Conservation (phyloP, 1,140 invertebrate species). For the Brachionus rotundiformis region DNA sequence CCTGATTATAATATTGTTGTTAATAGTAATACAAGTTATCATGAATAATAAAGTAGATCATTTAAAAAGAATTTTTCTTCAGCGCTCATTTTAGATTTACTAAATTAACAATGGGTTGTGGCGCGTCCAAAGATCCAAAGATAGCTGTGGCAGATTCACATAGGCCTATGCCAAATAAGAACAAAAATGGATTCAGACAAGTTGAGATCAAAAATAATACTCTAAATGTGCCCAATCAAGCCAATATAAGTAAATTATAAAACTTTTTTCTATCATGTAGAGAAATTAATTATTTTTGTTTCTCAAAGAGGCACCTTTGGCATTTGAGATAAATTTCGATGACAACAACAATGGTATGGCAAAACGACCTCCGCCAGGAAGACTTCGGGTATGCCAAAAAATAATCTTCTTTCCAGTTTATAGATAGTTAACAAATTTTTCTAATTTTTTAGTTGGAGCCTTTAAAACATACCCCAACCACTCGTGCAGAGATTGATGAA, state of each 20-base stretch:
- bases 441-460: slow-evolving; percentile 17
- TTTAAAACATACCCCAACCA: slow-evolving; percentile 20
- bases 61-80: neutral
- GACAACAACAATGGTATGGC: neutral
- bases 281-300: neutral
- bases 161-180: neutral
- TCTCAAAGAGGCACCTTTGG: slow-evolving; percentile 26
- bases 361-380: slow-evolving; percentile 42
- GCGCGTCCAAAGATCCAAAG: slow-evolving; percentile 42
- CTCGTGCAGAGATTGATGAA: slow-evolving; percentile 9
- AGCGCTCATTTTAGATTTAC: slow-evolving; percentile 25
- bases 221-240: neutral
- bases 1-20: slow-evolving; percentile 33
- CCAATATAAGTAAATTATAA: neutral
- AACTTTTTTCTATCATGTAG: neutral
- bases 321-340: slow-evolving; percentile 45
- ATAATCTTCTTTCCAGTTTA: neutral
- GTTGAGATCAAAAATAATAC: slow-evolving; percentile 35
- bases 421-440: neutral
- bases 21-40: slow-evolving; percentile 11
- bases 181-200: slow-evolving; percentile 48
- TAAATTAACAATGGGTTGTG: slow-evolving; percentile 42
- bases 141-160: slow-evolving; percentile 42
- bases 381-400: neutral
- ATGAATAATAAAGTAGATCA: slow-evolving; percentile 2